Base-by-base conservation (phyloP, 2,113 vertebrate species). In the Oxyura jamaicensis region DNA sequence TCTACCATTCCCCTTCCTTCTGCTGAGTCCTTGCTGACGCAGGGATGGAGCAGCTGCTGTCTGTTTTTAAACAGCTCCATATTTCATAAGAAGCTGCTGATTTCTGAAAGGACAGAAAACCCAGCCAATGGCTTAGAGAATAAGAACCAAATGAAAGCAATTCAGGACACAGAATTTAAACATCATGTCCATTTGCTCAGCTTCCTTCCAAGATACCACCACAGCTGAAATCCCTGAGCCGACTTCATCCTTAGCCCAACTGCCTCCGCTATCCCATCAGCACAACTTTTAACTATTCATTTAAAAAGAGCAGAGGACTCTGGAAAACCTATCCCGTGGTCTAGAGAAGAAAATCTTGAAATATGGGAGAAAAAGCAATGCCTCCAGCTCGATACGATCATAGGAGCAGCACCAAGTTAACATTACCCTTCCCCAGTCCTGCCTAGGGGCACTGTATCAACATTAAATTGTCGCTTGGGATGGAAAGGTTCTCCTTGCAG, bases 81-180 rank as follows among this genome's bases (percentile, higher is more conserved):
- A 94, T 95, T 96, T 97, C 96, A 96, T 96, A 96, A 95, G 95
- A 97, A 96, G 93, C 95, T 91, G 95, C 92, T 88, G 92, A 92
- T 97, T 96, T 96, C 95, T 92, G 85, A 88, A 83, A 95, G 91
- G 72, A 94, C 92, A 89, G 86, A 95, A 96, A 96, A 41, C 83
- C 74, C 95, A 92, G 94, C 95, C 95, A 96, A 94, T 29, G 80
- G 80, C 93, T 96, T 93, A 73, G 83, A 96, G 96, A 96, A 94
- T 88, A 91, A 93, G 88, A 89, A 93, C 31, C 95, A 95, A 96
- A 97, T 82, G 83, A 87, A 96, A 95, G 92, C 95, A 92, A 91
- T 92, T 91, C 76, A 58, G 96, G 95, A 96, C 92, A 91, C 68
- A 11, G 82, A 86, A 46, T 93, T 94, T 90, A 96, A 94, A 89